A percentile compares a stretch with the other conserved stretches of the same genome.
phyloP scores from a whole-genome alignment of 2,113 vertebrate genomes.

The Dromiciops gliroides region DNA sequence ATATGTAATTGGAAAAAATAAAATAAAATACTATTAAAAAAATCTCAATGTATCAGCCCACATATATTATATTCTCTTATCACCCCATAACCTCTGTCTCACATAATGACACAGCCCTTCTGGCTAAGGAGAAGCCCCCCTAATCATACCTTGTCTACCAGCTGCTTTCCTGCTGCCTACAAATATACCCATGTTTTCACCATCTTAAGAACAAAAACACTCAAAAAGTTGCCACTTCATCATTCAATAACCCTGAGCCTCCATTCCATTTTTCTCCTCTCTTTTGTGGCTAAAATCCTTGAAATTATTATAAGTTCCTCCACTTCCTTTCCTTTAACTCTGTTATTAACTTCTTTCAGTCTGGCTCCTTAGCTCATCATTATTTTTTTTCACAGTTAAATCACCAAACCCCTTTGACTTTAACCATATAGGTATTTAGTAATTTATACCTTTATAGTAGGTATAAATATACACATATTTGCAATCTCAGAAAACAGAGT shows the following conservation, averaged over 20 bases:
- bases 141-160: neutral
- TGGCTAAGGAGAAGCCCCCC: neutral
- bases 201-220: neutral
- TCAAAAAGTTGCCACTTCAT: neutral
- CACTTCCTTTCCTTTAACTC: neutral
- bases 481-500: neutral
- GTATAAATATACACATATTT: slow-evolving; percentile 13
- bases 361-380: neutral
- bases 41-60: neutral
- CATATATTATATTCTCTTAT: neutral
- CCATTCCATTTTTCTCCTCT: neutral
- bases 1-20: too few relatives aligned
- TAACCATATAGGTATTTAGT: slow-evolving; percentile 32
- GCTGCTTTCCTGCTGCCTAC: neutral
- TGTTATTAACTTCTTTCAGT: neutral
- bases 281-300: neutral
- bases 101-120: neutral
- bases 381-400: slow-evolving; percentile 19
- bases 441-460: neutral
- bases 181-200: neutral
- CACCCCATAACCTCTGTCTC: neutral
- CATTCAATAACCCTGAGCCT: neutral
- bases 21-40: too few relatives aligned
- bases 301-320: neutral
- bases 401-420: slow-evolving; percentile 20